These are phyloP conservation scores for Ridgeia piscesae DNA, from an alignment of 1,140 invertebrate genomes.

Conservation along the genomic window DNA sequence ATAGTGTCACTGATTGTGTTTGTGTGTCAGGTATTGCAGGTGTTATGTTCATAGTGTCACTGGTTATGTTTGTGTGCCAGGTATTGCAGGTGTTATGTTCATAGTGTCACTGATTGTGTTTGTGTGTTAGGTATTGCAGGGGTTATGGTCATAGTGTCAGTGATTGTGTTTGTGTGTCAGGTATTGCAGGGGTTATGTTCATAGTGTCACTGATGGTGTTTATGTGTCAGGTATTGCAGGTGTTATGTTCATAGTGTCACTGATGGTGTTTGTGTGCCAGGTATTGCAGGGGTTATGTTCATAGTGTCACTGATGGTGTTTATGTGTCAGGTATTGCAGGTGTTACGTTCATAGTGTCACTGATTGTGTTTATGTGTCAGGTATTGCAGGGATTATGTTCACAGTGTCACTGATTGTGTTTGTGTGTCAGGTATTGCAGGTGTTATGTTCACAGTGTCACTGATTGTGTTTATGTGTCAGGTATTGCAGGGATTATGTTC, in stretches of 20 bases:
- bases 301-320: background rate
- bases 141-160: too few relatives aligned
- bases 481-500: background rate
- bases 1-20: constrained; percentile 41
- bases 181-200: too few relatives aligned
- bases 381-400: background rate
- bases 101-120: too few relatives aligned
- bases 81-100: too few relatives aligned
- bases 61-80: background rate
- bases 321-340: background rate
- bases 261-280: background rate
- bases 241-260: too few relatives aligned
- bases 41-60: too few relatives aligned
- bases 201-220: too few relatives aligned
- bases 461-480: background rate
- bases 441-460: background rate
- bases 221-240: too few relatives aligned
- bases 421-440: background rate
- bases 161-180: too few relatives aligned
- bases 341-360: background rate
- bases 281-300: background rate
- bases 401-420: background rate
- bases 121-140: too few relatives aligned
- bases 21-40: too few relatives aligned
- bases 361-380: background rate